Base-by-base conservation (phyloP, 1,140 invertebrate genomes). In the Drosophila miranda region DNA sequence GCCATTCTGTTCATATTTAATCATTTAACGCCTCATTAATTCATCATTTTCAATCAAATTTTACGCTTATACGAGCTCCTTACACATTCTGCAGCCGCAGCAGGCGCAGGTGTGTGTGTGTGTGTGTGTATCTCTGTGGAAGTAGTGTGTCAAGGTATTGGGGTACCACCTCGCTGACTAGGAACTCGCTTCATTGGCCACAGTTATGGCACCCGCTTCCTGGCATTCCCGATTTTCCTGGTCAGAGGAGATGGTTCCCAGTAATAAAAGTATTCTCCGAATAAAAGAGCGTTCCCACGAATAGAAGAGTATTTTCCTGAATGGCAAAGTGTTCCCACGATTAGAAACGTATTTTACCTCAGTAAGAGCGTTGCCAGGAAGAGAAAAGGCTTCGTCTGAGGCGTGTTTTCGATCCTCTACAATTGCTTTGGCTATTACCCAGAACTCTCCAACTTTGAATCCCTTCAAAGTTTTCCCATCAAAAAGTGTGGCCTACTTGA, bases 21-120 rank as follows among this genome's bases (percentile, higher is more conserved):
- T 75, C 83, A 87, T 87, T 87, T 87, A 87, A 87, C 82, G 82
- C 82, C 83, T 87, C 82, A 87, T 87, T 87, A 87, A 87, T 87
- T 87, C 82, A 87, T 87, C 82, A 87, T 78, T 87, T 88, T 87
- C 82, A 87, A 87, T 87, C 67, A 87, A 75, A 87, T 87, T 87
- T 87, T 88, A 87, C 82, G 82, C 82, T 87, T 51, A 72, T 54
- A 38, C 28, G 28, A 30, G 28, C 7, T 30, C 28, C 28, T 30
- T 30, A 56, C 75, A 75, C 43, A 75, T 75, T 69, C 68, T 72
- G 50, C 79, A 26, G 14, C 34, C 30, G 50, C 30, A 53, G 28
- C 42, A 49, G n/a, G n/a, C n/a, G n/a, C n/a, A n/a, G n/a, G n/a
- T n/a, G n/a, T n/a, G n/a, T n/a, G 45, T 52, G 43, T 46, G 44